These are phyloP conservation scores for Papilio aristodemus DNA, from an alignment of 1,140 invertebrate genomes.

Conservation along the genomic window DNA sequence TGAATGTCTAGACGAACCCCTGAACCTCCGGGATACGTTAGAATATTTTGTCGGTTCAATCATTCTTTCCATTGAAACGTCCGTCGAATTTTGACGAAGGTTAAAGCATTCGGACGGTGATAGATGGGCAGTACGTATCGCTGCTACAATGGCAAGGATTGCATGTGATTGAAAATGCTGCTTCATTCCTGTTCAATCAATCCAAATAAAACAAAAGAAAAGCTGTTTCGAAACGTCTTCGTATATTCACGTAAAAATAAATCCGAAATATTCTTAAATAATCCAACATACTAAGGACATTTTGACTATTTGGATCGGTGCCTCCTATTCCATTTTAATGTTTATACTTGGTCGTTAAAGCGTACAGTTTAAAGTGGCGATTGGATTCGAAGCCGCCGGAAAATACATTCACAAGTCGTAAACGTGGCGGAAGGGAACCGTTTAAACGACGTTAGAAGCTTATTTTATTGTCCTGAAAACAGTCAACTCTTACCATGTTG, in stretches of 20 bases:
- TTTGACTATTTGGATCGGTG: not conserved
- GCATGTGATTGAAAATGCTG: slow-evolving; percentile 23
- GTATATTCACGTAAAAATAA: not conserved
- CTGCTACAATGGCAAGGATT: slow-evolving; percentile 12
- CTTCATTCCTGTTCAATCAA: not conserved
- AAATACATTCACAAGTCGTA: slow-evolving; percentile 19
- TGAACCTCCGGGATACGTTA: not conserved
- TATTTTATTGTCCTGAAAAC: slow-evolving; percentile 4
- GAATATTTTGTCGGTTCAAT: slow-evolving; percentile 7
- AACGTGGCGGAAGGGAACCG: slow-evolving; percentile 16
- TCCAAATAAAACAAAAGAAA: not conserved
- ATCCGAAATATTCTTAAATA: too few species aligned
- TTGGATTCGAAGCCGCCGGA: slow-evolving; percentile 4
- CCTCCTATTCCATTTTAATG: not conserved
- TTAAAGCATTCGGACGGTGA: slow-evolving; percentile 10
- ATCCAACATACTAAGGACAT: not conserved
- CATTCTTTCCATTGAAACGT: slow-evolving; percentile 20
- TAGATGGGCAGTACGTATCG: not conserved
- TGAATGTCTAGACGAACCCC: not conserved
- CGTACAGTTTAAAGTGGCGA: slow-evolving; percentile 21
- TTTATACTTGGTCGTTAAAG: slow-evolving; percentile 25
- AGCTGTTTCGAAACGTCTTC: not conserved
- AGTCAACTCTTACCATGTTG: not conserved
- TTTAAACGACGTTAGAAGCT: slow-evolving; percentile 1
- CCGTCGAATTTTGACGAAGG: slow-evolving; percentile 27